Evolutionary conservation across 2,113 vertebrate species (phyloP).

Genomic region (Pardalotus punctatus): DNA sequence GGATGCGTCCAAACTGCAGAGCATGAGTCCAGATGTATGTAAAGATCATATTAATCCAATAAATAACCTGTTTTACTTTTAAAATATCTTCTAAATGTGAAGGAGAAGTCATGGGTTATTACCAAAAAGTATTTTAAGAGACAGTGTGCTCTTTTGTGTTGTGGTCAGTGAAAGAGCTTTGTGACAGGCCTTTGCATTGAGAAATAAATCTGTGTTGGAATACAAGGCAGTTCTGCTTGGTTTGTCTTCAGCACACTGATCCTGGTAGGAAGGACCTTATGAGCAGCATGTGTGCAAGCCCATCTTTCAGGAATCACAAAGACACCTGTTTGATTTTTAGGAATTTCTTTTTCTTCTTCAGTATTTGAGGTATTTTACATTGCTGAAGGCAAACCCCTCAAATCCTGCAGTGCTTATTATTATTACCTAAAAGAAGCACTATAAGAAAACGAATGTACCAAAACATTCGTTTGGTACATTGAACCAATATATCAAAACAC

Average conservation of each 20-base stretch:
- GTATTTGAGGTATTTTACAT: background rate
- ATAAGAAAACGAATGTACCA: background rate
- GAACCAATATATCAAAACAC: background rate
- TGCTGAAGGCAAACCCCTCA: background rate
- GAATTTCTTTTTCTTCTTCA: background rate
- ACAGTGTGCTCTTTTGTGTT: background rate
- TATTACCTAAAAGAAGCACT: background rate
- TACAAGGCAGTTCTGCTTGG: background rate
- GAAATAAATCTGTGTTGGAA: background rate
- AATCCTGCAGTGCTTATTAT: background rate
- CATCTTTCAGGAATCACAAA: background rate
- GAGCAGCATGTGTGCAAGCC: background rate
- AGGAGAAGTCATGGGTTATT: background rate
- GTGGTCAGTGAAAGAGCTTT: background rate
- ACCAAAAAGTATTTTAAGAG: background rate
- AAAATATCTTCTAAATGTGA: background rate
- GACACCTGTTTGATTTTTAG: background rate
- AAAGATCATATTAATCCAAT: background rate
- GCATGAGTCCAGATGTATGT: background rate
- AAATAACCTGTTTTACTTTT: background rate
- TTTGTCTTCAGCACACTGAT: background rate
- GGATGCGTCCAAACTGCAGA: background rate
- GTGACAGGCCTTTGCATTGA: fast-evolving
- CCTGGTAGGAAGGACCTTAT: background rate
- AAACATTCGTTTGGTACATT: background rate